These are phyloP conservation scores for Zhuqinia jingwanae DNA, from an alignment of 2,888 invertebrate species.

Conservation along the genomic window DNA sequence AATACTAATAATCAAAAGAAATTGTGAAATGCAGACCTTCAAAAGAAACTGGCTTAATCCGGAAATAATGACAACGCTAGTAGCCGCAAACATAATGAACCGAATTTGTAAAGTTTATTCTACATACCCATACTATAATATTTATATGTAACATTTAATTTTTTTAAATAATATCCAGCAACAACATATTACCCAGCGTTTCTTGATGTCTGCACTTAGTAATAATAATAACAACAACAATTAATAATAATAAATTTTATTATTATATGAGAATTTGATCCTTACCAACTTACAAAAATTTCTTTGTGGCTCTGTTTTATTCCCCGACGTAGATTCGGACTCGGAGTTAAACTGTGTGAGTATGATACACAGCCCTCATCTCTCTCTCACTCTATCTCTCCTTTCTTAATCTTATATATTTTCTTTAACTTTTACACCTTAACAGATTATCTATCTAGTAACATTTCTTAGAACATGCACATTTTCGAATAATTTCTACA, in stretches of 20 bases:
- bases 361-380: no score
- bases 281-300: constrained; percentile 58
- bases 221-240: no score
- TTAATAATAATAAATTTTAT: no score
- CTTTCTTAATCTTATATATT: constrained; percentile 37
- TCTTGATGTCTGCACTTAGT: neutral
- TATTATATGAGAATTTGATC: constrained; percentile 51
- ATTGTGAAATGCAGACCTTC: constrained; percentile 12
- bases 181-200: neutral
- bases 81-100: no score
- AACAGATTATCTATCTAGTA: no score
- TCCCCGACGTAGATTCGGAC: no score
- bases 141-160: constrained; percentile 1
- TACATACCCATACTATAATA: no score
- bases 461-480: constrained; percentile 96
- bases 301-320: constrained; percentile 35
- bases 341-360: no score
- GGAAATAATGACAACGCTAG: no score
- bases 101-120: no score
- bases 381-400: no score
- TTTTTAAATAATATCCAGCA: constrained; percentile 34
- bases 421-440: constrained; percentile 7
- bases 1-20: constrained; percentile 9
- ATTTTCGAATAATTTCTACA: constrained; percentile 97
- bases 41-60: no score